Conservation (phyloP, 1,140 invertebrate species). For the Glossosoma conforme region DNA sequence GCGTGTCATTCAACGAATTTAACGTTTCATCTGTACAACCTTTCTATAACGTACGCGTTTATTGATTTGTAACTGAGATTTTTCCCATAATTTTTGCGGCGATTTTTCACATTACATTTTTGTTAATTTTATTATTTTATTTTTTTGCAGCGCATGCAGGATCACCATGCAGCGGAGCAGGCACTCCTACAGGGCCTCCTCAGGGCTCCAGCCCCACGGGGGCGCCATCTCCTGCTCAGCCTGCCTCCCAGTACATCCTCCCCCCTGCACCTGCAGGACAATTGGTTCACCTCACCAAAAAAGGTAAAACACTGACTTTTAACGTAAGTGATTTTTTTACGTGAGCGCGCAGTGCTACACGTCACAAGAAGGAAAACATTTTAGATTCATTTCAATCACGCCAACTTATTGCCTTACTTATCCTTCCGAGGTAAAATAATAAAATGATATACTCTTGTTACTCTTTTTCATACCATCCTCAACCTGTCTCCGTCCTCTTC, state of each 20-base stretch:
- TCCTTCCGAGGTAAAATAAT: too few relatives aligned
- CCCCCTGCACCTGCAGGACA: conserved; percentile 21
- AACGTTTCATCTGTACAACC: too few relatives aligned
- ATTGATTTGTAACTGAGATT: not conserved
- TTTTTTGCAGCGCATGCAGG: not conserved
- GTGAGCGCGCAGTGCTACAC: too few relatives aligned
- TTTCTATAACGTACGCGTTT: not conserved
- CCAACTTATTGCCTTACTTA: too few relatives aligned
- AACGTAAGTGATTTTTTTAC: too few relatives aligned
- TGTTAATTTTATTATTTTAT: not conserved
- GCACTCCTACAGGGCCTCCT: not conserved
- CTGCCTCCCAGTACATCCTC: conserved; percentile 24
- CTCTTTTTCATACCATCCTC: too few relatives aligned
- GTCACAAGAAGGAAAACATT: too few relatives aligned
- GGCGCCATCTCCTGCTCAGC: conserved; percentile 9
- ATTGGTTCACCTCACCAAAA: conserved; percentile 28
- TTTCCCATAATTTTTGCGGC: conserved; percentile 13
- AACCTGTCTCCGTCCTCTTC: too few relatives aligned
- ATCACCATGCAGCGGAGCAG: not conserved
- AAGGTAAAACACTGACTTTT: too few relatives aligned
- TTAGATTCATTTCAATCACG: too few relatives aligned
- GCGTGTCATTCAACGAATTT: too few relatives aligned
- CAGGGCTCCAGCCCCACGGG: not conserved
- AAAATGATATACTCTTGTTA: too few relatives aligned
- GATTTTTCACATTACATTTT: conserved; percentile 4